These are phyloP conservation scores for Nomada fabriciana DNA, from an alignment of 2,888 invertebrate species.

Conservation along the genomic window DNA sequence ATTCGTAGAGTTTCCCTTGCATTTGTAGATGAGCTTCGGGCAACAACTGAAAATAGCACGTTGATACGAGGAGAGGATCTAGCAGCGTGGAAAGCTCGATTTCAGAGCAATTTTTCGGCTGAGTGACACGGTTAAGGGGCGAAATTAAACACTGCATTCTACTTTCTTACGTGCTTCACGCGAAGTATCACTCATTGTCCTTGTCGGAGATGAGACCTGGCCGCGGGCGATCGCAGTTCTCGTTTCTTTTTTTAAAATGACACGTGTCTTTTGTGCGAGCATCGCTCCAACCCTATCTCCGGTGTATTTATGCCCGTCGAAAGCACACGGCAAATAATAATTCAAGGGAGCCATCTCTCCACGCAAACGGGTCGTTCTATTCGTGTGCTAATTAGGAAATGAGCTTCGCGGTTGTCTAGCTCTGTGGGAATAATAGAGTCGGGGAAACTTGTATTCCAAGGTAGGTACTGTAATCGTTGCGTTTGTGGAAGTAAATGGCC, in stretches of 20 bases:
- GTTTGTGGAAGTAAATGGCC: too few relatives aligned
- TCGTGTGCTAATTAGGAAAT: constrained; percentile 6
- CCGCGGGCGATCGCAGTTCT: constrained; percentile 44
- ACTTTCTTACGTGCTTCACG: constrained; percentile 34
- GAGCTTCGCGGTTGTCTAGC: not conserved
- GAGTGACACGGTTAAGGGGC: constrained; percentile 44
- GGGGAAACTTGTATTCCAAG: not conserved
- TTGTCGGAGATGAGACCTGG: constrained; percentile 25
- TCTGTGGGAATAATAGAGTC: not conserved
- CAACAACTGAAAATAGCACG: constrained; percentile 7
- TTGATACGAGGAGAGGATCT: not conserved
- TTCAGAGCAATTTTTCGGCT: constrained; percentile 32
- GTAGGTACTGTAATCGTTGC: not conserved
- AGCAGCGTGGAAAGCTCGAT: not conserved
- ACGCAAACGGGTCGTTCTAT: not conserved
- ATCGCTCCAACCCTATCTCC: constrained; percentile 1
- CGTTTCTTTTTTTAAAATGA: constrained; percentile 46
- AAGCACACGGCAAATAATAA: not conserved
- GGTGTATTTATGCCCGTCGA: constrained; percentile 2
- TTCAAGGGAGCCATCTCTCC: not conserved
- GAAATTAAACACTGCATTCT: constrained; percentile 49
- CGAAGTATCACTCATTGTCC: constrained; percentile 43
- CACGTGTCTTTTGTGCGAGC: constrained; percentile 26
- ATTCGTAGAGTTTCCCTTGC: not conserved
- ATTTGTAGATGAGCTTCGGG: not conserved